Conservation (phyloP, 2,888 invertebrate genomes). For the Mesorhabditis spiculigera region DNA sequence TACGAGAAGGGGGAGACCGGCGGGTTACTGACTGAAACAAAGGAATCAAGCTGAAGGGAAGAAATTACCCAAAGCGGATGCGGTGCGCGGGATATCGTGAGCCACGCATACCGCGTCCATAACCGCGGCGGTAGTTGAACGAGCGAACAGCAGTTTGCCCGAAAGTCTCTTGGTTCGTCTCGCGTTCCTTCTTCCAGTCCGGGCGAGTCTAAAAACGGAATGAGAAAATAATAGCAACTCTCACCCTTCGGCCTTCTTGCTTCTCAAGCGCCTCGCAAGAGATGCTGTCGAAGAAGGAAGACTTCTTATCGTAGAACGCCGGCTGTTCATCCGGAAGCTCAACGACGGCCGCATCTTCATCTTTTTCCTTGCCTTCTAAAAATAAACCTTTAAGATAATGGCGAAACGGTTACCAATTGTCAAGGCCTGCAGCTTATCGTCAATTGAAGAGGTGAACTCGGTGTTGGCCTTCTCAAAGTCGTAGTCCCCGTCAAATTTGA, state of each 20-base stretch:
- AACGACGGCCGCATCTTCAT: constrained; percentile 13
- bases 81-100: too few relatives aligned
- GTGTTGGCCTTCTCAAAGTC: constrained; percentile 98
- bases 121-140: constrained; percentile 40
- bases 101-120: constrained; percentile 27
- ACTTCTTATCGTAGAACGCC: constrained; percentile 85
- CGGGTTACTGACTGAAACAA: too few relatives aligned
- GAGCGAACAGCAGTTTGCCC: constrained; percentile 53
- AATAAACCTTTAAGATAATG: constrained; percentile 11
- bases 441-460: constrained; percentile 66
- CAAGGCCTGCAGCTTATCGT: constrained; percentile 25
- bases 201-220: constrained; percentile 27
- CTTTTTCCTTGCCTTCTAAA: constrained; percentile 25
- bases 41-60: too few relatives aligned
- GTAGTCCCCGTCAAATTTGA: constrained; percentile 70
- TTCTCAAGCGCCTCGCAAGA: constrained; percentile 80
- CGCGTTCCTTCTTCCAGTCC: constrained; percentile 56
- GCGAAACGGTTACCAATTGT: neutral
- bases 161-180: constrained; percentile 57
- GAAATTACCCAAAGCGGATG: too few relatives aligned
- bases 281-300: constrained; percentile 98
- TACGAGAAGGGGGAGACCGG: too few relatives aligned
- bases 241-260: constrained; percentile 47
- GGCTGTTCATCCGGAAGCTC: constrained; percentile 20
- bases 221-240: too few relatives aligned